phyloP scores from a whole-genome alignment of 2,888 invertebrate genomes.

The Dynastes tityus region DNA sequence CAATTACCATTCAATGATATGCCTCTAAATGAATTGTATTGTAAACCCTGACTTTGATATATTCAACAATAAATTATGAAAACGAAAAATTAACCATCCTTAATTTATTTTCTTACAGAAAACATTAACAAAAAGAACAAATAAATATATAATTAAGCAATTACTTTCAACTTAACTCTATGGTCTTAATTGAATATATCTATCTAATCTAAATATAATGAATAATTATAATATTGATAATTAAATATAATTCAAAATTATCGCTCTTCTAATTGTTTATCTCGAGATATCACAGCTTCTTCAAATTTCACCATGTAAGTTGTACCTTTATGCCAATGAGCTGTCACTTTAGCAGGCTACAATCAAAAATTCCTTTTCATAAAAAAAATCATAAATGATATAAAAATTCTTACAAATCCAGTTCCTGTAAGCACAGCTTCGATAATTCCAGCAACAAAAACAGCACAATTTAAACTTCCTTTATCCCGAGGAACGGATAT shows the following conservation, averaged over 20 bases:
- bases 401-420: conserved; percentile 89
- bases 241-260: conserved; percentile 67
- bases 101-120: neutral
- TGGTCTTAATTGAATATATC: too few relatives aligned
- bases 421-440: conserved; percentile 95
- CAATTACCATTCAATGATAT: too few relatives aligned
- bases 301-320: conserved; percentile 99
- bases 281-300: conserved; percentile 90
- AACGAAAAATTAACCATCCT: neutral
- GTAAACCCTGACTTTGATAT: too few relatives aligned
- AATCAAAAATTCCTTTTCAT: conserved; percentile 13
- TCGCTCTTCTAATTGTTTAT: conserved; percentile 92
- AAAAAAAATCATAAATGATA: neutral
- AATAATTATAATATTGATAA: conserved; percentile 27
- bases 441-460: conserved; percentile 98
- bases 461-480: conserved; percentile 96
- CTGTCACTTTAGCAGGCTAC: conserved; percentile 84
- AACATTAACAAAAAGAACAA: neutral
- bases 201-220: too few relatives aligned
- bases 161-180: neutral
- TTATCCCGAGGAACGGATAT: conserved; percentile 99
- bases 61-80: neutral
- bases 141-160: neutral
- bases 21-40: too few relatives aligned
- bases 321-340: conserved; percentile 99